phyloP scores from a whole-genome alignment of 2,888 invertebrate species.

The Pedicia rivosa region DNA sequence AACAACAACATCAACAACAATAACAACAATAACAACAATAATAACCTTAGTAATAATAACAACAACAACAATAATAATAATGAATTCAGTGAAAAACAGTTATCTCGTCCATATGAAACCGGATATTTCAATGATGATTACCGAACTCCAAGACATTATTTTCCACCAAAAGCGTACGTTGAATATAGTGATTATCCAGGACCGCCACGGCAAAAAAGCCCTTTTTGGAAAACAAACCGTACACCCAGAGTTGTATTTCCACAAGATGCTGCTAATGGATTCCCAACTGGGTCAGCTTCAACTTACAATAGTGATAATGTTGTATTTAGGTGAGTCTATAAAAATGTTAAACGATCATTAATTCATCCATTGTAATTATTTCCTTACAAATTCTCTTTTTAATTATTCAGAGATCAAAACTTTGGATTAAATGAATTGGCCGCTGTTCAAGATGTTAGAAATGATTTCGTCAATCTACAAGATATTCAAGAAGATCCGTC shows the following conservation, averaged over 20 bases:
- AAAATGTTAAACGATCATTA: constrained; percentile 5
- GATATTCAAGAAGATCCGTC: constrained; percentile 34
- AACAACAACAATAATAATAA: constrained; percentile 1
- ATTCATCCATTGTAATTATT: neutral
- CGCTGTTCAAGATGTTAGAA: constrained; percentile 33
- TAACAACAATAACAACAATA: too few relatives aligned
- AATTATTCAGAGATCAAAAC: constrained; percentile 40
- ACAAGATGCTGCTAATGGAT: constrained; percentile 21
- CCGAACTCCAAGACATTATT: constrained; percentile 19
- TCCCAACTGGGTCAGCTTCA: constrained; percentile 23
- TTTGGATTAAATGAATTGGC: constrained; percentile 41
- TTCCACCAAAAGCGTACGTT: constrained; percentile 27
- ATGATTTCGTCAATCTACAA: constrained; percentile 45
- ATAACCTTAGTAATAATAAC: too few relatives aligned
- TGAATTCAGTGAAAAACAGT: constrained; percentile 9
- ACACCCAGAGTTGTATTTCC: constrained; percentile 31
- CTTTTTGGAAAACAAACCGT: constrained; percentile 24
- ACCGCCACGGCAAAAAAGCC: constrained; percentile 25
- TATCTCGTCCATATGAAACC: constrained; percentile 19
- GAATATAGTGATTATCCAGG: constrained; percentile 22
- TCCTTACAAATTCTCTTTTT: neutral
- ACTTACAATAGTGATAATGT: constrained; percentile 29
- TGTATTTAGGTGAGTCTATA: constrained; percentile 24
- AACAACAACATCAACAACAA: too few relatives aligned
- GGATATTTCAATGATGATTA: constrained; percentile 23